Evolutionary conservation across 1,140 invertebrate species (phyloP), one percentile per base, ranked within the genome.

Genomic region (Drosophila nasuta): DNA sequence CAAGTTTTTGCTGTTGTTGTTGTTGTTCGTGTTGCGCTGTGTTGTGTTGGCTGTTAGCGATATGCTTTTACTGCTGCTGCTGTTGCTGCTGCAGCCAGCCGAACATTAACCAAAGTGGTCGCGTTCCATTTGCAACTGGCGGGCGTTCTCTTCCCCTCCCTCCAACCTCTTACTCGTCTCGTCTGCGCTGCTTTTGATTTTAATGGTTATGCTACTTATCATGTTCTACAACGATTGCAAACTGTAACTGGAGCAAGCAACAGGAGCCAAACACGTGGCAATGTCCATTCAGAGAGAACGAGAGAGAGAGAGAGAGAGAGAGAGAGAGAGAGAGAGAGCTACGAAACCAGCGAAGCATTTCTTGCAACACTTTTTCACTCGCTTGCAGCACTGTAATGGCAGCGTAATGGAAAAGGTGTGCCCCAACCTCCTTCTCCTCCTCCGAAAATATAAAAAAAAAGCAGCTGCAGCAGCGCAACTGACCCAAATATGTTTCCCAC

Each of bases 131-230:
- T 87, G 77, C 83, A 74, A 82, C 77, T 70, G 66, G 49, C 70
- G 41, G 54, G 15, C 54, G 35, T 38, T 20, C 54, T 41, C 15
- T 48, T 63, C 54, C 2, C 35, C 35, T 7, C 35, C 2, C 35
- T 1, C 2, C 35, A 38, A 0, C 35, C 7, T 25, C 20, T 25
- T 25, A 25, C 20, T 25, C 20, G 20, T 25, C 0, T 4, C 20
- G 20, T 4, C 35, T 33, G 30, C 30, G 59, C 76, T 83, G 81
- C 81, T 83, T 83, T 85, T 80, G 80, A 88, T 88, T 87, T 87
- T 88, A 87, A 87, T 87, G 83, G 83, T 80, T 75, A 82, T 75
- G 83, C 83, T 87, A 88, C 83, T 88, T 87, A 87, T 87, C 85
- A 88, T 88, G 83, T 87, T 70, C 72, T 57, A 49, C 79, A 79